These are phyloP conservation scores for Cryptus armator DNA, from an alignment of 2,888 invertebrate genomes.

Conservation along the genomic window DNA sequence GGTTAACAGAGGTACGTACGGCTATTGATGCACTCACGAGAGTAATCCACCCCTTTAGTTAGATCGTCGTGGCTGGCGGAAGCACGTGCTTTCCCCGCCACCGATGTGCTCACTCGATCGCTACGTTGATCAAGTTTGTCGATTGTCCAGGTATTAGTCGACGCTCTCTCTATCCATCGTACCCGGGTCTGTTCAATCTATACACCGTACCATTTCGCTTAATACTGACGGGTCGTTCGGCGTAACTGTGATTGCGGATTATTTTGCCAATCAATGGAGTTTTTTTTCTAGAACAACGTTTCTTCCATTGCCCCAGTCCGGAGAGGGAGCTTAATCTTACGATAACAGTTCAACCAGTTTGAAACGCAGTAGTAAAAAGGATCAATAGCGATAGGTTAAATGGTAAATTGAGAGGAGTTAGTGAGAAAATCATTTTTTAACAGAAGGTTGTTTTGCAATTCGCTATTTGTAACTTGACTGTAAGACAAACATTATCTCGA, in stretches of 20 bases:
- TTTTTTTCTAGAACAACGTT: neutral
- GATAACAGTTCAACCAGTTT: too few species aligned
- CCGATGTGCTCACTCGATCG: slow-evolving; percentile 48
- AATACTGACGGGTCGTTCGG: neutral
- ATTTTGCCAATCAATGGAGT: neutral
- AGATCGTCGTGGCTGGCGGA: slow-evolving; percentile 57
- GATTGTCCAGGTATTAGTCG: slow-evolving; percentile 60
- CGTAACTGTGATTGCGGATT: neutral
- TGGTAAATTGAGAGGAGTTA: too few species aligned
- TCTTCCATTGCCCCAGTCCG: too few species aligned
- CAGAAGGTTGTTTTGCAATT: too few species aligned
- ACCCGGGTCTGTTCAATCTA: neutral
- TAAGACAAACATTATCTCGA: too few species aligned
- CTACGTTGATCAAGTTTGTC: slow-evolving; percentile 59
- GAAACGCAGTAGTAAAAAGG: too few species aligned
- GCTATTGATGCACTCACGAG: slow-evolving; percentile 58
- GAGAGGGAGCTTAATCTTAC: too few species aligned
- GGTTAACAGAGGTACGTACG: slow-evolving; percentile 30
- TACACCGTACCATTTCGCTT: slow-evolving; percentile 2
- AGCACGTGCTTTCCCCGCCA: slow-evolving; percentile 55
- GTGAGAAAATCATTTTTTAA: too few species aligned
- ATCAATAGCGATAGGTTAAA: too few species aligned
- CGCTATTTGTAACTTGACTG: too few species aligned
- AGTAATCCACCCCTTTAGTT: slow-evolving; percentile 66
- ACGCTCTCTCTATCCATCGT: slow-evolving; percentile 36